Evolutionary conservation across 2,113 vertebrate species (phyloP).

Genomic region (Carollia perspicillata): DNA sequence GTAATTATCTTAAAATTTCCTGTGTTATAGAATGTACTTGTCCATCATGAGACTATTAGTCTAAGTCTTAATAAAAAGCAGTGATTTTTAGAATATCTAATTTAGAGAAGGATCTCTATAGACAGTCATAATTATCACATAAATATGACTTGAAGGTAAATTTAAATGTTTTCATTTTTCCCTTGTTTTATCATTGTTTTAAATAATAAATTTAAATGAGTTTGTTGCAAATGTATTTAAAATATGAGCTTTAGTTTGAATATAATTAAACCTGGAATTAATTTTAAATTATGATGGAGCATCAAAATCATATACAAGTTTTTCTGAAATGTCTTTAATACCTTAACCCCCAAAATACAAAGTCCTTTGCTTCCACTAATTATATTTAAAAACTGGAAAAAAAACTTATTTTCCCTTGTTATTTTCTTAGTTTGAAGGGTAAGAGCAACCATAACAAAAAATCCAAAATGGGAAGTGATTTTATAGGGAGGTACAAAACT

Average conservation of each 20-base stretch:
- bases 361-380: background rate
- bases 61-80: background rate
- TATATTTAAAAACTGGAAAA: background rate
- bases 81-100: background rate
- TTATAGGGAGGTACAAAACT: background rate
- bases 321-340: background rate
- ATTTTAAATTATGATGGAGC: background rate
- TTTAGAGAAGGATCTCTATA: background rate
- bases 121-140: background rate
- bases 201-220: background rate
- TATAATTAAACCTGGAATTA: background rate
- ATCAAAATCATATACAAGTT: background rate
- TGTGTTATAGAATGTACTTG: background rate
- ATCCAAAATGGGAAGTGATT: background rate
- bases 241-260: background rate
- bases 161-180: background rate
- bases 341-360: background rate
- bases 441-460: background rate
- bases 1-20: background rate
- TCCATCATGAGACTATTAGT: background rate
- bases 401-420: background rate
- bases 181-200: background rate
- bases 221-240: background rate
- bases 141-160: background rate
- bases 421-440: background rate